Evolutionary conservation across 2,888 invertebrate species (phyloP), one percentile per base, ranked within the genome.

Genomic region (Euplagia quadripunctaria): DNA sequence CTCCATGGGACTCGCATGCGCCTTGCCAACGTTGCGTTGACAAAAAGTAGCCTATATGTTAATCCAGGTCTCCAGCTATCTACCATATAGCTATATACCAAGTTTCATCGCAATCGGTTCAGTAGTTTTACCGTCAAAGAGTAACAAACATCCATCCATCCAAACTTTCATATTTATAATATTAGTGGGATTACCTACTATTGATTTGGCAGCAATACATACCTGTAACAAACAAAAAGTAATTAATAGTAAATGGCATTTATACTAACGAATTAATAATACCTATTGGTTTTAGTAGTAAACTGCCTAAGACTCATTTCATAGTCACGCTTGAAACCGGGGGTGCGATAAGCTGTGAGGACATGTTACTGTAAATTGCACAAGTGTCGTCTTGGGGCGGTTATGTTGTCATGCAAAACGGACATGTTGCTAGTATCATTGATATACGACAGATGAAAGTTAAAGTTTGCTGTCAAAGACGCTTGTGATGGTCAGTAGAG

Each of bases 181-280:
- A n/a, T n/a, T n/a, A n/a, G n/a, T n/a, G n/a, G n/a, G n/a, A n/a
- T n/a, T n/a, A n/a, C 65, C 46, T 20, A 20, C 65, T 20, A 20
- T 20, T 42, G 42, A 14, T 46, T 68, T 58, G 31, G 7, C n/a
- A 42, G 67, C 68, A 61, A 11, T 49, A 81, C 81, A 81, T 81
- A 81, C 81, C 81, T 81, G 81, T 3, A 70, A 73, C 65, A 73
- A 68, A 68, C 64, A 52, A 11, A 49, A 65, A 20, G 14, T 20
- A 49, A 46, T 65, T 65, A 65, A 65, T 46, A 20, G 20, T 7
- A 20, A 58, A 4, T 58, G 58, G 20, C 12, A 58, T 58, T 20
- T 11, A n/a, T n/a, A 55, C n/a, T 55, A 9, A 52, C 6, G 16
- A 16, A 16, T 31, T 52, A 5, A 16, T 17, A 52, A 4, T 51